Conservation (phyloP, 2,113 vertebrate genomes). For the Dasyornis broadbenti region DNA sequence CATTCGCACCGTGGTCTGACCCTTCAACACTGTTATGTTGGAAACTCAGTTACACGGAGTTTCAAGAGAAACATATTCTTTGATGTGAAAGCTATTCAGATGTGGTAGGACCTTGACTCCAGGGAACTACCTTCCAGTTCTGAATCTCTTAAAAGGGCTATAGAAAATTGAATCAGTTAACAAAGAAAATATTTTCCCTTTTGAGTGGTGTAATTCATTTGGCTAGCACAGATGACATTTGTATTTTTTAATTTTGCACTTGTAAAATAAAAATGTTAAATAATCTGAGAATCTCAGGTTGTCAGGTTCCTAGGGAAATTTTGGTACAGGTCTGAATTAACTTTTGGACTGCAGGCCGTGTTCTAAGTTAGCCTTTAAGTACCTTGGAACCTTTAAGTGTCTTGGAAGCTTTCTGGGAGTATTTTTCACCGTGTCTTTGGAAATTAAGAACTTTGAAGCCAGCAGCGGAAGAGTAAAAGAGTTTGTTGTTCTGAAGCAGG, state of each 20-base stretch:
- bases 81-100: neutral
- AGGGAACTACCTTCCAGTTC: neutral
- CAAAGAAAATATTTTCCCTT: neutral
- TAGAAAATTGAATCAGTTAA: neutral
- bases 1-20: neutral
- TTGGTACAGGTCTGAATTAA: neutral
- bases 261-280: neutral
- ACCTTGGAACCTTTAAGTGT: neutral
- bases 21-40: neutral
- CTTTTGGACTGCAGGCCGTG: neutral
- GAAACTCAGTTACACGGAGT: neutral
- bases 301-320: neutral
- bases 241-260: neutral
- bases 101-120: neutral
- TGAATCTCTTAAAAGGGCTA: neutral
- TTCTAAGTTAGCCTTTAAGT: neutral
- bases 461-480: neutral
- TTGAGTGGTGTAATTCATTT: neutral
- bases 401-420: neutral
- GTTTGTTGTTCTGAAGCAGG: neutral
- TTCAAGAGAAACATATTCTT: neutral
- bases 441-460: neutral
- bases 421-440: neutral
- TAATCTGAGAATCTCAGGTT: neutral
- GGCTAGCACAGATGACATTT: neutral